Evolutionary conservation across 2,888 invertebrate species (phyloP), one percentile per base, ranked within the genome.

Genomic region (Melipona beecheii): DNA sequence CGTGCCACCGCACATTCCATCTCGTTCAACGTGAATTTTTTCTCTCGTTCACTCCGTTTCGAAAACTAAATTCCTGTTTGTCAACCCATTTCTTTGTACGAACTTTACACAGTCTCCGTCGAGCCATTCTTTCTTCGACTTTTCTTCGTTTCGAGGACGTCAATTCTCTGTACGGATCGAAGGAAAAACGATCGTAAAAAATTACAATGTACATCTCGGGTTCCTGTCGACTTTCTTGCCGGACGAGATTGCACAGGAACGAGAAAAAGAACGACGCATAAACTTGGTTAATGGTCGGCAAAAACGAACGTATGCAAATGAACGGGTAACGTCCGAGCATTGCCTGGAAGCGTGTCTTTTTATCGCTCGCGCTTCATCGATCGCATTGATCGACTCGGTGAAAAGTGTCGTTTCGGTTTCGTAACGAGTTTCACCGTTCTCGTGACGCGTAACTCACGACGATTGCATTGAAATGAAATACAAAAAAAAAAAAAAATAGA

Each of bases 341-440:
- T 15, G 24, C 56, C 17, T 21, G 19, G 15, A 19, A 60, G 15
- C 27, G 19, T 60, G 82, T 60, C 74, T 73, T 69, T 69, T 64
- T 50, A 21, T 62, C 65, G 73, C 82, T 54, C 27, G 75, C 70
- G 76, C 76, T 72, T 78, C 86, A 83, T 76, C 80, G 83, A 76
- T 72, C 69, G 87, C 49, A 43, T 76, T 68, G 75, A 86, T 87
- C 80, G 84, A 2, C 36, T n/a, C 21, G 54, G 73, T 60, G 71
- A 78, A 80, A 74, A 62, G 58, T 75, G 78, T 86, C 81, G 68
- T 68, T 68, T 52, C 71, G 58, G 64, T 87, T 88, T 87, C 89
- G 83, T 69, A 83, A 81, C 65, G 36, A 74, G 76, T 79, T 78
- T 87, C 79, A 49, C 81, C 72, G 71, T 75, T 60, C 60, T 54